These are phyloP conservation scores for Furcula furcula DNA, from an alignment of 2,888 invertebrate species.

Conservation along the genomic window DNA sequence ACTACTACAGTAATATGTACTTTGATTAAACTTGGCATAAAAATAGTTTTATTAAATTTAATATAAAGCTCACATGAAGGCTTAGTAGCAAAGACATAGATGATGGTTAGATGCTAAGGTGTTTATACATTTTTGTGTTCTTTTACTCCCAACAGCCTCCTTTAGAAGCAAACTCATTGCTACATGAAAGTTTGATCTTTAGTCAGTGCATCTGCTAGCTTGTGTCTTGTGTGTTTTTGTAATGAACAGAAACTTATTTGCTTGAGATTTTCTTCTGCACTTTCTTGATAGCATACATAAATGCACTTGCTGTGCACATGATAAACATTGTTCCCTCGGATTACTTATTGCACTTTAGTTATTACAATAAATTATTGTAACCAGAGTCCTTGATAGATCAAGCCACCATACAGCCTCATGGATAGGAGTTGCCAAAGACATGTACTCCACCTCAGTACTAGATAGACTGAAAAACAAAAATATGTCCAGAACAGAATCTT, in stretches of 20 bases:
- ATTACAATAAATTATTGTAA: not conserved
- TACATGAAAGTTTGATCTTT: not conserved
- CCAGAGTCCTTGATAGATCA: too few relatives aligned
- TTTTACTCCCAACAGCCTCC: not conserved
- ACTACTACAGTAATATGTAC: too few relatives aligned
- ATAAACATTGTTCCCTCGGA: not conserved
- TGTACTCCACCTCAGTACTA: slow-evolving; percentile 23
- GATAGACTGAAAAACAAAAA: slow-evolving; percentile 13
- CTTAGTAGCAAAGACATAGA: too few relatives aligned
- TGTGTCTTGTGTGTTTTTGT: slow-evolving; percentile 3
- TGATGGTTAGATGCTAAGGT: too few relatives aligned
- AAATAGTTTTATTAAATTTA: too few relatives aligned
- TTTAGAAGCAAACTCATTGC: not conserved
- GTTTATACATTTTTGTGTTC: too few relatives aligned
- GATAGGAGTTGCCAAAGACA: slow-evolving; percentile 17
- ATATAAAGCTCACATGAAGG: too few relatives aligned
- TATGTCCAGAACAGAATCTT: slow-evolving; percentile 3
- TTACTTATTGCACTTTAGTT: slow-evolving; percentile 7
- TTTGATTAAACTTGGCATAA: too few relatives aligned
- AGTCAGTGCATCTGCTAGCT: not conserved
- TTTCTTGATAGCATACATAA: slow-evolving; percentile 2
- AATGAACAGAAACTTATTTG: not conserved
- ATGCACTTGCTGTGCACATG: slow-evolving; percentile 3
- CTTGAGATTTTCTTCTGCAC: not conserved
- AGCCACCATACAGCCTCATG: slow-evolving; percentile 23